A percentile compares a stretch with the other conserved stretches of the same genome.
These are phyloP conservation scores for Taenioides sp. DNA, from an alignment of 2,797 vertebrate genomes.

Conservation along the genomic window DNA sequence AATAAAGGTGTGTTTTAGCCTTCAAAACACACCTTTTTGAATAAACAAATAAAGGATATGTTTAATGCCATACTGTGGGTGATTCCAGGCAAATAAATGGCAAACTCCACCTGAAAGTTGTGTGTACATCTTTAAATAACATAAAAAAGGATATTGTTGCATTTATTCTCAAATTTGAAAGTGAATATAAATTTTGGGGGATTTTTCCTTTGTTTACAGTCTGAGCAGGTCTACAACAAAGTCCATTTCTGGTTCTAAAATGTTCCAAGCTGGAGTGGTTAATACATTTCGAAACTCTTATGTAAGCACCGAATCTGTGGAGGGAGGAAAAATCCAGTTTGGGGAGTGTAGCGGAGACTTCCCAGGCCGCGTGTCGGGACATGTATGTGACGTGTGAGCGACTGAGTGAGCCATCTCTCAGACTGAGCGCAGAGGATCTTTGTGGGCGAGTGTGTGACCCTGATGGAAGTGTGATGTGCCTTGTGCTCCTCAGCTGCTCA, in stretches of 20 bases:
- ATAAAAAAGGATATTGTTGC: too few relatives aligned
- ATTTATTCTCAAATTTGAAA: too few relatives aligned
- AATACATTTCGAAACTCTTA: background rate
- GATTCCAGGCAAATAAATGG: too few relatives aligned
- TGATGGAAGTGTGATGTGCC: background rate
- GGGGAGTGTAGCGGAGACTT: slow-evolving; percentile 8
- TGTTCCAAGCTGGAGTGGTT: background rate
- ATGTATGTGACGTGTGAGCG: background rate
- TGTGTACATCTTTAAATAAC: too few relatives aligned
- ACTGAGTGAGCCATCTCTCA: background rate
- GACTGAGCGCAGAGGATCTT: background rate
- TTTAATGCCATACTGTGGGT: too few relatives aligned
- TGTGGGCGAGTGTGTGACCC: background rate
- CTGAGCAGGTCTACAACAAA: background rate
- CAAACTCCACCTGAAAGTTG: too few relatives aligned
- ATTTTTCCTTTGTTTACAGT: background rate
- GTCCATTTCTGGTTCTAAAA: background rate
- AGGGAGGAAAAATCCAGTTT: slow-evolving; percentile 8
- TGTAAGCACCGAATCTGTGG: background rate
- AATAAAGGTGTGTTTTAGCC: too few relatives aligned
- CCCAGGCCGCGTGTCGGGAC: slow-evolving; percentile 17
- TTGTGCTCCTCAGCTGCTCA: background rate
- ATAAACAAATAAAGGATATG: too few relatives aligned
- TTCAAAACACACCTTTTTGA: too few relatives aligned
- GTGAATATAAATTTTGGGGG: too few relatives aligned